Conservation (phyloP, 2,888 invertebrate species). For the Coremacera marginata region DNA sequence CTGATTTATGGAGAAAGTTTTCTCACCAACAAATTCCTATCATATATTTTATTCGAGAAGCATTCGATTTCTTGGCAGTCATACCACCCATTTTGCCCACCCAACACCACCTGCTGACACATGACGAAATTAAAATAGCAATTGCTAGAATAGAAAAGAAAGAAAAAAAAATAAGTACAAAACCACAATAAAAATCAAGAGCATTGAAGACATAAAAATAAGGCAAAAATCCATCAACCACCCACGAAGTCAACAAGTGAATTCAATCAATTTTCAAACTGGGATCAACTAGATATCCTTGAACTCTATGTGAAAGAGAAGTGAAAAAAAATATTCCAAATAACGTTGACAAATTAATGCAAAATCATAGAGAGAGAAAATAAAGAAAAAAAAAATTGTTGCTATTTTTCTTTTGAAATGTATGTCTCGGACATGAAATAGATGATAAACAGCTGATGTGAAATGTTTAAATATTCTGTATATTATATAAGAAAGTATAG, state of each 20-base stretch:
- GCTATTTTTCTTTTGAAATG: too few relatives aligned
- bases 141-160: neutral
- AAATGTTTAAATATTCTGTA: too few relatives aligned
- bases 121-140: conserved; percentile 19
- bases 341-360: too few relatives aligned
- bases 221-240: conserved; percentile 56
- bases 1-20: neutral
- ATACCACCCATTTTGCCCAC: neutral
- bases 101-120: conserved; percentile 13
- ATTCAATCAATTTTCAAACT: conserved; percentile 41
- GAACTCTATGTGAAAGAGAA: neutral
- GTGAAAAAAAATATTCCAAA: too few relatives aligned
- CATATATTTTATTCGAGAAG: neutral
- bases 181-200: neutral
- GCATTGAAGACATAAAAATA: conserved; percentile 1
- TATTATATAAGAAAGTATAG: too few relatives aligned
- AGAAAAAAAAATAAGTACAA: neutral
- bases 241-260: conserved; percentile 53
- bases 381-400: too few relatives aligned
- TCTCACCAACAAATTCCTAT: neutral
- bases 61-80: neutral
- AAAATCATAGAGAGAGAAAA: too few relatives aligned
- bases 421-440: too few relatives aligned
- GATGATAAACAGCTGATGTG: too few relatives aligned
- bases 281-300: conserved; percentile 17